Percentiles rank a stretch among this genome's conserved stretches.
Conservation (phyloP, 2,113 vertebrate genomes). For the Mesitornis unicolor region DNA sequence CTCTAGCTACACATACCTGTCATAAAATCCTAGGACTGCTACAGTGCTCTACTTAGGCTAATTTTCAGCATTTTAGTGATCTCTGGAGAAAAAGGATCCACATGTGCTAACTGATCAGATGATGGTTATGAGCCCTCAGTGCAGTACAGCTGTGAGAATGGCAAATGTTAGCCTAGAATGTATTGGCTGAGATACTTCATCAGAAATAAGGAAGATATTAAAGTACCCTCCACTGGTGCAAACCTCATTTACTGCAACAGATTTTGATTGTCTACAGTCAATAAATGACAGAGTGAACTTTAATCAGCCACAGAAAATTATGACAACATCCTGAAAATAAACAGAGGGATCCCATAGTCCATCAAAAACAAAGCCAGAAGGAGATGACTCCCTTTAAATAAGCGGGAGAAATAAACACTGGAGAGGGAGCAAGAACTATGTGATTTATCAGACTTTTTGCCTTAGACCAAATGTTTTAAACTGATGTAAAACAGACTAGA, state of each 20-base stretch:
- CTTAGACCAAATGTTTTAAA: background rate
- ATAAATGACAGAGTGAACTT: background rate
- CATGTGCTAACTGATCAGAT: background rate
- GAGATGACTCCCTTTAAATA: background rate
- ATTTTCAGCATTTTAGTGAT: background rate
- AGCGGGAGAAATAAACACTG: background rate
- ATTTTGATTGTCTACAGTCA: background rate
- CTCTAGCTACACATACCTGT: background rate
- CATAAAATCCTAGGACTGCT: background rate
- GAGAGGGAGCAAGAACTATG: background rate
- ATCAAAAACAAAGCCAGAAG: background rate
- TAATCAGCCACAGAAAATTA: background rate
- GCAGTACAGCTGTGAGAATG: background rate
- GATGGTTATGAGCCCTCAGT: background rate
- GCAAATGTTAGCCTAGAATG: background rate
- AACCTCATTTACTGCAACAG: background rate
- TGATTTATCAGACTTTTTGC: background rate
- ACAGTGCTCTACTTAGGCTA: background rate
- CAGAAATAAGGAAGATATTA: background rate
- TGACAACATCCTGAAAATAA: background rate
- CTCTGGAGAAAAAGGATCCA: conserved; percentile 4
- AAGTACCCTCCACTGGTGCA: background rate
- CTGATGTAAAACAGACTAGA: background rate
- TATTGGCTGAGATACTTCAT: background rate
- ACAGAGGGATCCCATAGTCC: background rate